phyloP scores from a whole-genome alignment of 1,140 invertebrate genomes.

The Panagrolaimus sp. region DNA sequence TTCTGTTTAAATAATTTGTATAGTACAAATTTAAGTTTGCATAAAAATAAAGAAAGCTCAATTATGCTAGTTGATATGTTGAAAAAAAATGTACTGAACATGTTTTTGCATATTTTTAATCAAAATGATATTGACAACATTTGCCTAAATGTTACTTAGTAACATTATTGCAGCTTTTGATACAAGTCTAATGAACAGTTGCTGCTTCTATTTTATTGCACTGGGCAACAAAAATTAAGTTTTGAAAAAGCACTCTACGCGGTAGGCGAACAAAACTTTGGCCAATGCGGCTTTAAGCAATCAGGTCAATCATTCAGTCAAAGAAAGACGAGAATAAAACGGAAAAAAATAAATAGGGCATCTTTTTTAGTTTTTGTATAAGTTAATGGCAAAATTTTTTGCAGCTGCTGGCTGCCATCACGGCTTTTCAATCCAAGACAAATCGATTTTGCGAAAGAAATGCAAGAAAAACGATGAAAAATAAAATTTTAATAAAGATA shows the following conservation, averaged over 20 bases:
- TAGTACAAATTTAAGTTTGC: too few relatives aligned
- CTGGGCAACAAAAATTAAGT: not conserved
- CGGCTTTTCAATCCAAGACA: conserved; percentile 4
- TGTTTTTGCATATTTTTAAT: too few relatives aligned
- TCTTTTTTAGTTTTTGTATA: not conserved
- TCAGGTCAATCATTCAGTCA: conserved; percentile 13
- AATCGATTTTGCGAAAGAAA: not conserved
- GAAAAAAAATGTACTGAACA: too few relatives aligned
- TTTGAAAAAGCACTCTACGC: not conserved
- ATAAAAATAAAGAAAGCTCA: too few relatives aligned
- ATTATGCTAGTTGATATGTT: too few relatives aligned
- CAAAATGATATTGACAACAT: too few relatives aligned
- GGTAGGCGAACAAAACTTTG: not conserved
- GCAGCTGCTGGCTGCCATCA: conserved; percentile 6
- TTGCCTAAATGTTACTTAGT: too few relatives aligned
- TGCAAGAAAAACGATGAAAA: too few relatives aligned
- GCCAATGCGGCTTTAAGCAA: not conserved
- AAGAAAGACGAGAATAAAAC: not conserved
- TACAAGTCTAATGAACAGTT: not conserved
- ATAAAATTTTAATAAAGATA: too few relatives aligned
- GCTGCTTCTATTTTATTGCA: not conserved
- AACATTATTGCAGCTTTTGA: too few relatives aligned
- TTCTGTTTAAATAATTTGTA: too few relatives aligned
- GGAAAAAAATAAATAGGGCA: too few relatives aligned
- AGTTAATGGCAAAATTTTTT: not conserved